phyloP scores from a whole-genome alignment of 2,113 vertebrate species.

The Colossoma macropomum region DNA sequence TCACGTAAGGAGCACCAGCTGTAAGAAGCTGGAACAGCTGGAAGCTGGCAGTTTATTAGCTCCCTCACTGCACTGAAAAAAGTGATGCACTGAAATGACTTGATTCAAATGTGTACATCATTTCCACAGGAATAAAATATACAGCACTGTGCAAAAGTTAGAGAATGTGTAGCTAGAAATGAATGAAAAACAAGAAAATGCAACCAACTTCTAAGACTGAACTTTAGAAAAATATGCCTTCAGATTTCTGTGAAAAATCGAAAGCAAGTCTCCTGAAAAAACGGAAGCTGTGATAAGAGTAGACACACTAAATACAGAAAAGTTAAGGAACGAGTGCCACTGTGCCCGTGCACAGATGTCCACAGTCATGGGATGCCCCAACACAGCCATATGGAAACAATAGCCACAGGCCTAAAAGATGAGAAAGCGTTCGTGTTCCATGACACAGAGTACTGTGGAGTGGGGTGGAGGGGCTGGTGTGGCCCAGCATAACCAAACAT shows the following conservation, averaged over 20 bases:
- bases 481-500: constrained; percentile 88
- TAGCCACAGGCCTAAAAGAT: constrained; percentile 46
- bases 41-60: constrained; percentile 21
- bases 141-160: too few species aligned
- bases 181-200: too few species aligned
- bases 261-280: too few species aligned
- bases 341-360: background rate
- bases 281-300: too few species aligned
- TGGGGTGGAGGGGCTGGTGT: constrained; percentile 56
- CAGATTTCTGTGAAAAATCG: too few species aligned
- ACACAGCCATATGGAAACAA: constrained; percentile 21
- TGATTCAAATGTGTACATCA: too few species aligned
- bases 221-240: too few species aligned
- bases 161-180: too few species aligned
- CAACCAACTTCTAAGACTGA: too few species aligned
- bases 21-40: constrained; percentile 31
- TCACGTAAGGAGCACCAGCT: constrained; percentile 43
- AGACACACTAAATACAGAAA: too few species aligned
- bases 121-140: too few species aligned
- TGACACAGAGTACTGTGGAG: constrained; percentile 17
- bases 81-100: too few species aligned
- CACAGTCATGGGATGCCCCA: background rate
- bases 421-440: constrained; percentile 61
- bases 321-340: background rate
- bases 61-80: background rate